Base-by-base conservation (phyloP, 1,140 invertebrate genomes). In the Cyclina sinensis region DNA sequence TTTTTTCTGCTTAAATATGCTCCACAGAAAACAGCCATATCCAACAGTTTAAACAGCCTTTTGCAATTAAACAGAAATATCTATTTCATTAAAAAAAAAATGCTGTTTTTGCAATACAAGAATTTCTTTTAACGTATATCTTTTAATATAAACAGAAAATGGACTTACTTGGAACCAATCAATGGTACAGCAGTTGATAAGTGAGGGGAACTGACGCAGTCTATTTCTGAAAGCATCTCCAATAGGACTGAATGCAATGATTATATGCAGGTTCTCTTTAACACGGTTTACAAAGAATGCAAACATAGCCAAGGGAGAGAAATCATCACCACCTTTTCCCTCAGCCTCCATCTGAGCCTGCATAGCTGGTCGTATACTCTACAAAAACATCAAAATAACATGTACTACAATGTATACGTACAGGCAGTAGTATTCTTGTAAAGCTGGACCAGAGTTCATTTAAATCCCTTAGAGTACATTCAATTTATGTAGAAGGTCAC, bases 111-210 rank as follows among this genome's bases (percentile, higher is more conserved):
- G n/a, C n/a, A n/a, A n/a, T n/a, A n/a, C n/a, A n/a, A n/a, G n/a
- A n/a, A n/a, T n/a, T n/a, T 43, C 43, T 7, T 43, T 43, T 43
- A 14, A 43, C 14, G 43, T 43, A 43, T 43, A 43, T 43, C 43
- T 7, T 43, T 43, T 43, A n/a, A 43, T 7, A 43, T 57, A 51
- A 32, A 18, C n/a, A 62, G 9, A 83, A 30, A 46, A 54, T 70
- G 37, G 14, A 80, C 91, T 91, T 92, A 97, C 97, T 92, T 96
- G 95, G 91, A 96, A 96, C 95, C 95, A 96, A 79, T 96, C 95
- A 39, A 95, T 95, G 30, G 95, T 95, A 91, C 95, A 96, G 83
- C 95, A 96, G 92, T 96, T 96, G 89, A 95, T 96, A 27, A 96
- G 91, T 0, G 95, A 95, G 11, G 95, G 95, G 90, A 95, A 96